Evolutionary conservation across 2,797 vertebrate genomes (phyloP).

Genomic region (Labeo calbasu): DNA sequence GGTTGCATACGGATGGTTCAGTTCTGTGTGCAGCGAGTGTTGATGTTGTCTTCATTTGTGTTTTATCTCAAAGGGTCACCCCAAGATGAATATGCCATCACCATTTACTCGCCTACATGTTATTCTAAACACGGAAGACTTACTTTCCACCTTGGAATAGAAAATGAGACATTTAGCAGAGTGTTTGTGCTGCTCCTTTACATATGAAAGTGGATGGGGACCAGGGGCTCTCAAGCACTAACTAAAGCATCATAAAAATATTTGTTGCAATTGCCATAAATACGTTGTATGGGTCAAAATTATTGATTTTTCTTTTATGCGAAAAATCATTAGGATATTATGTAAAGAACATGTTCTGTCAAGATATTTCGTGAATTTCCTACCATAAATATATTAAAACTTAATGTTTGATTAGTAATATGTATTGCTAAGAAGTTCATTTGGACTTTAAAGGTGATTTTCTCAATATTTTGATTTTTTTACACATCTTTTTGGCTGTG

Average conservation of each 20-base stretch:
- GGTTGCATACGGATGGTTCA: conserved; percentile 7
- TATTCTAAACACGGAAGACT: neutral
- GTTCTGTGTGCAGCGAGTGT: neutral
- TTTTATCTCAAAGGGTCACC: neutral
- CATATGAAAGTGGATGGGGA: neutral
- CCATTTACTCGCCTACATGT: neutral
- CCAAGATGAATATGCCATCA: neutral
- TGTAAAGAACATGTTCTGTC: too few species aligned
- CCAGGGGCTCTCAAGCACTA: neutral
- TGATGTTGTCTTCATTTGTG: neutral
- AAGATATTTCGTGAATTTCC: too few species aligned
- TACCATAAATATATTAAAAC: too few species aligned
- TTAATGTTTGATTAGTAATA: too few species aligned
- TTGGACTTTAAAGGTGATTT: too few species aligned
- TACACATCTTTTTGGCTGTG: too few species aligned
- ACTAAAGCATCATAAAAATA: neutral
- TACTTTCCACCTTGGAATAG: neutral
- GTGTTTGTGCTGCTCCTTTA: neutral
- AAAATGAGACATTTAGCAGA: neutral
- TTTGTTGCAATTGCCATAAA: too few species aligned
- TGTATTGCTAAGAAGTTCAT: too few species aligned
- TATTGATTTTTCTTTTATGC: too few species aligned
- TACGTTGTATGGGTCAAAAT: too few species aligned
- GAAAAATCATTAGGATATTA: too few species aligned
- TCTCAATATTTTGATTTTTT: too few species aligned